Base-by-base conservation (phyloP, 2,888 invertebrate species). In the Nomada fucata region DNA sequence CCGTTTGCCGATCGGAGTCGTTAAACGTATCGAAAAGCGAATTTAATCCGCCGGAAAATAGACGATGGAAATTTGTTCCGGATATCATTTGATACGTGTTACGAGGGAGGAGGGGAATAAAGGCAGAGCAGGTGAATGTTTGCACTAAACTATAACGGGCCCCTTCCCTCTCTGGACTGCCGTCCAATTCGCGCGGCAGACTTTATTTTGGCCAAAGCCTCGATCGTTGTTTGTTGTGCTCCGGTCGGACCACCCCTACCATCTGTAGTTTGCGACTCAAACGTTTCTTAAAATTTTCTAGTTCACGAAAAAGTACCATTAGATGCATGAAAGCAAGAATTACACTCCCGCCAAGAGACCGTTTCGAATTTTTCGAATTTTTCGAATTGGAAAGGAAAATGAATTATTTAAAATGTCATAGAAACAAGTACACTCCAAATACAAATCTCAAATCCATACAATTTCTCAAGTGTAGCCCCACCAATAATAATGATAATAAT, bases 11-110 rank as follows among this genome's bases (percentile, higher is more conserved):
- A 59, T 57, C 67, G 52, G 36, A 53, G 71, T 59, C 71, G 71
- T 70, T 67, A 72, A 74, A 74, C 55, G 67, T 78, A 82, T 82
- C 83, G 70, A 71, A 60, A 71, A 69, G 59, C 70, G 78, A 69
- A 83, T 82, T 77, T 78, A 83, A 83, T 83, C 76, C 64, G 57
- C 50, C 36, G 76, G 76, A 81, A 80, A 82, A 80, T 76, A 76
- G 71, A 76, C 71, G 81, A 36, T 67, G 44, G 53, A 71, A 68
- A 75, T 80, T 80, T 80, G 75, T 68, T 64, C 57, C 52, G 75
- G 61, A 63, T 81, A 80, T 76, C 82, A 76, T 76, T 69, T 75
- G 68, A 75, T 80, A 71, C 74, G 57, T 61, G 64, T 70, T 70
- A 74, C 70, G 59, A 59, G 59, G 15, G 59, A 29, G 59, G 59